Evolutionary conservation across 2,113 vertebrate genomes (phyloP).

Genomic region (Ammodytes marinus): DNA sequence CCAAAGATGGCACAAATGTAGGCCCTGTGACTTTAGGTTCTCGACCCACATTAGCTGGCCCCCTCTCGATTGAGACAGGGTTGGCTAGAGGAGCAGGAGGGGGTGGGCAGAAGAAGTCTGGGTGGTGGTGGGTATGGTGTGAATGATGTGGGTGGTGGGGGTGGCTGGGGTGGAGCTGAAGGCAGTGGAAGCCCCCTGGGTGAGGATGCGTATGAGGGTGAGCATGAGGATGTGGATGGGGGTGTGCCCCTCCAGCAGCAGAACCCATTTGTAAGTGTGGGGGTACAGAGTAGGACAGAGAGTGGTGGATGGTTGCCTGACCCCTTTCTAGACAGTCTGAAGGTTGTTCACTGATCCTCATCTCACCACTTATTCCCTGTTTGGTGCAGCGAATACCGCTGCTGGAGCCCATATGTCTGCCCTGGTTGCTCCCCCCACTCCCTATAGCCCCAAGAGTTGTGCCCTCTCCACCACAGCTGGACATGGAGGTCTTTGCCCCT

Average conservation of each 20-base stretch:
- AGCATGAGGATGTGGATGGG: slow-evolving; percentile 87
- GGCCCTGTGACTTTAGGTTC: slow-evolving; percentile 91
- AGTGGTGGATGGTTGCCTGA: slow-evolving; percentile 91
- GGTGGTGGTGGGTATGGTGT: slow-evolving; percentile 82
- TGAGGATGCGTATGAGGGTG: slow-evolving; percentile 83
- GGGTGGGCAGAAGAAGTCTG: slow-evolving; percentile 91
- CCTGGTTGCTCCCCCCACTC: slow-evolving; percentile 81
- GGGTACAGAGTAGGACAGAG: slow-evolving; percentile 90
- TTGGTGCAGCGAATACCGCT: slow-evolving; percentile 87
- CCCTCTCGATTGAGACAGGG: slow-evolving; percentile 89
- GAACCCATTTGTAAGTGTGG: slow-evolving; percentile 88
- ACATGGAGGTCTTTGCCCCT: slow-evolving; percentile 82
- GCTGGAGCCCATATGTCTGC: slow-evolving; percentile 70
- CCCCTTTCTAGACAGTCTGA: slow-evolving; percentile 92
- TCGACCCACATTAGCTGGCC: slow-evolving; percentile 76
- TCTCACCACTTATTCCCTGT: slow-evolving; percentile 81
- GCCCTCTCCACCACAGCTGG: slow-evolving; percentile 88
- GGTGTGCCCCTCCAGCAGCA: slow-evolving; percentile 83
- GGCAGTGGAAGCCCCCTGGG: slow-evolving; percentile 91
- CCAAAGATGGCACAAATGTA: slow-evolving; percentile 93
- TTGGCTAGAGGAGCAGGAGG: slow-evolving; percentile 84
- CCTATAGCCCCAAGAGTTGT: slow-evolving; percentile 80
- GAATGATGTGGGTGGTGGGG: slow-evolving; percentile 83
- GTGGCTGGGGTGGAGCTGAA: slow-evolving; percentile 90
- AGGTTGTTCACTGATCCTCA: slow-evolving; percentile 90